Base-by-base conservation (phyloP, 23 tunicate genomes). In the Ciona savignyi region DNA sequence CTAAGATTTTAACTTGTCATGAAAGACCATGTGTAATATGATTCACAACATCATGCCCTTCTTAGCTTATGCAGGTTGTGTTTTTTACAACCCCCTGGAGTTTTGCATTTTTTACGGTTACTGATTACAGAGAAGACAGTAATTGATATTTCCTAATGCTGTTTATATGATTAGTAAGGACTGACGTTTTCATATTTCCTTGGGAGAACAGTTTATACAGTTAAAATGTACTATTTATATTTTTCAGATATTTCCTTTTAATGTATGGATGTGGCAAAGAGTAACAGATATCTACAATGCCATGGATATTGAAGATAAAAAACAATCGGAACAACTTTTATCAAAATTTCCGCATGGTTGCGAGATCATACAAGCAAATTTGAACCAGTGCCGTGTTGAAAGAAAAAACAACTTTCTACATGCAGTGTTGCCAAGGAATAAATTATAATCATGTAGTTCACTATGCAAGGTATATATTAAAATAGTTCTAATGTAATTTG, bases 251-350 rank as follows among this genome's bases (percentile, higher is more conserved):
- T 70, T 70, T 72, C 83, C 90, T 1, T 85, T 85, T 66, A 67
- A 67, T 1, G 33, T 85, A 28, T 85, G 90, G 90, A 85, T 42
- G 75, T 85, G 90, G 90, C 90, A 85, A 62, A 30, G 60, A 9
- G 63, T 73, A 25, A 78, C 73, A 25, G 90, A 85, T 67, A 4
- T 67, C 22, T 85, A 85, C 49, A 75, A 60, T 22, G 72, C 83
- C 11, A 73, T 85, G 0, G 20, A 83, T 31, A 22, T 19, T 24
- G 65, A 49, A 21, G 75, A 78, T 11, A 63, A 51, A 20, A 24
- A 9, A 26, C 23, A 31, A 3, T 79, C 73, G 0, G 75, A 72
- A 29, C 30, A 68, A 2, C 73, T 72, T 33, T 9, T 85, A 74
- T 2, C 31, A 35, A 71, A 60, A 65, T 72, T 85, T 77, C 90